A percentile compares a stretch with the other conserved stretches of the same genome.
Conservation (phyloP, 2,113 vertebrate species). For the Machaerirhynchus nigripectus region DNA sequence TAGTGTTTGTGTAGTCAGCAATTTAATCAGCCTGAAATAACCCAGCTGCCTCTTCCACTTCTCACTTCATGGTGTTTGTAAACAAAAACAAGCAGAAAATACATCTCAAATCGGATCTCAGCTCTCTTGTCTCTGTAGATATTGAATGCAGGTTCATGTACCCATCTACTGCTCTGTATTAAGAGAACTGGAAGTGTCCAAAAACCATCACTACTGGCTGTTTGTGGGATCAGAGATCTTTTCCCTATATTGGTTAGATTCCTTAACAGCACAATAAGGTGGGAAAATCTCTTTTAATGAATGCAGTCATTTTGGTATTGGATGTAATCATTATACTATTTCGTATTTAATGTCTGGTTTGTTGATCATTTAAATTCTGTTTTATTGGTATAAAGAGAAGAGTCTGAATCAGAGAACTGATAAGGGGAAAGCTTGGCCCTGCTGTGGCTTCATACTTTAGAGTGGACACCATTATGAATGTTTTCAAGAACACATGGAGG, state of each 20-base stretch:
- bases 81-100: not conserved
- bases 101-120: not conserved
- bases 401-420: not conserved
- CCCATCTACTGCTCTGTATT: not conserved
- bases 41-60: not conserved
- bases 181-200: not conserved
- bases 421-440: not conserved
- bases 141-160: not conserved
- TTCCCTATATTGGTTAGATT: not conserved
- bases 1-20: not conserved
- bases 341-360: not conserved
- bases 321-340: not conserved
- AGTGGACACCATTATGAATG: not conserved
- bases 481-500: not conserved
- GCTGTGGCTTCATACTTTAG: not conserved
- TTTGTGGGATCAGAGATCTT: not conserved
- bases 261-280: not conserved
- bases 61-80: not conserved
- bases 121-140: not conserved
- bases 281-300: not conserved
- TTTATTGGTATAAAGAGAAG: not conserved
- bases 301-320: not conserved
- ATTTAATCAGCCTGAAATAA: not conserved
- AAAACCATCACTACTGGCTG: not conserved
- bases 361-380: not conserved